Conservation (phyloP, 2,797 vertebrate species). For the Acanthurus tractus region DNA sequence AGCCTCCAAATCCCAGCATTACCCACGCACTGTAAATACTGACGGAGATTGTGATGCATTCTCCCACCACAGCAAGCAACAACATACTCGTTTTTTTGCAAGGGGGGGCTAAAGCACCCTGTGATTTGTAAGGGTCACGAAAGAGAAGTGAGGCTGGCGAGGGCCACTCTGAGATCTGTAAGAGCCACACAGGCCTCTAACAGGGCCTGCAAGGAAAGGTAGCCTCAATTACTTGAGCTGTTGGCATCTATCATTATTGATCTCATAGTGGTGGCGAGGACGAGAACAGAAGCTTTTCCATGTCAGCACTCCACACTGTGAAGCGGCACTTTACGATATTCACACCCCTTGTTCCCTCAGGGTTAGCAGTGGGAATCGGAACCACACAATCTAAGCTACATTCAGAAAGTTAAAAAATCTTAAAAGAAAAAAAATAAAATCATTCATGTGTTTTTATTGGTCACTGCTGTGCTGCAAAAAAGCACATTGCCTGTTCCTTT, state of each 20-base stretch:
- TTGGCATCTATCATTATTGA: constrained; percentile 77
- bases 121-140: constrained; percentile 43
- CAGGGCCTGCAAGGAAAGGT: constrained; percentile 55
- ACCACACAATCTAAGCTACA: constrained; percentile 15
- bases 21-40: constrained; percentile 76
- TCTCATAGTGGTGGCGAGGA: constrained; percentile 61
- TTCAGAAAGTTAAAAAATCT: constrained; percentile 29
- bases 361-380: constrained; percentile 45
- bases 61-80: constrained; percentile 51
- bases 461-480: constrained; percentile 16
- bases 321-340: constrained; percentile 77
- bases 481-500: background rate
- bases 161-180: constrained; percentile 52
- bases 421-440: background rate
- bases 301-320: constrained; percentile 73
- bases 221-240: constrained; percentile 56
- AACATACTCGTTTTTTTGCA: constrained; percentile 46
- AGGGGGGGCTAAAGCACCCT: constrained; percentile 29
- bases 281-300: constrained; percentile 81
- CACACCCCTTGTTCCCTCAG: constrained; percentile 62
- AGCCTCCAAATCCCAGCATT: constrained; percentile 77
- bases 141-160: constrained; percentile 12
- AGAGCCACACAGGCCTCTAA: constrained; percentile 46
- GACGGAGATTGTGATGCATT: constrained; percentile 63
- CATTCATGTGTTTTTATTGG: constrained; percentile 36